Conservation (phyloP, 2,797 vertebrate species). For the Chaetodon trifasciatus region DNA sequence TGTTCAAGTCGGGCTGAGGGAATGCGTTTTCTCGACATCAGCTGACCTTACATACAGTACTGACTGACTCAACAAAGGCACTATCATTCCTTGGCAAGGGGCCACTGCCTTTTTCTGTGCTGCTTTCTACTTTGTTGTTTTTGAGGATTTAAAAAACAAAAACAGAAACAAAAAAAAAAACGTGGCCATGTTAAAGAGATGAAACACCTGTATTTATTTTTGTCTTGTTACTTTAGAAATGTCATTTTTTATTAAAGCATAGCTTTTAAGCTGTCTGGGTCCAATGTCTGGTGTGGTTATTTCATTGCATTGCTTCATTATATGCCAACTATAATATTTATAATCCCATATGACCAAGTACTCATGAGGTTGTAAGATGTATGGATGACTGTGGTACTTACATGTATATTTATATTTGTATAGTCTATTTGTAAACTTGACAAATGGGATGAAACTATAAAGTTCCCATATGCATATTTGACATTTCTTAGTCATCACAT, state of each 20-base stretch:
- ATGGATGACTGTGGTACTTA: not conserved
- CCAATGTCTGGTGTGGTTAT: constrained; percentile 59
- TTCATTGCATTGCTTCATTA: constrained; percentile 33
- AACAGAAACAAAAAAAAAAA: constrained; percentile 31
- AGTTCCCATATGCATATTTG: not conserved
- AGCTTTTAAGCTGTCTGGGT: constrained; percentile 77
- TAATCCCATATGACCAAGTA: not conserved
- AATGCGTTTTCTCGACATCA: constrained; percentile 44
- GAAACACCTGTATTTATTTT: constrained; percentile 95
- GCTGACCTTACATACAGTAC: constrained; percentile 81
- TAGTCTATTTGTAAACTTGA: not conserved
- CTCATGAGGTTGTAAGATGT: not conserved
- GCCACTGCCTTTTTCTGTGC: constrained; percentile 86
- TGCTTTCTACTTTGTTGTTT: constrained; percentile 87
- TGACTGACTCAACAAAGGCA: constrained; percentile 90
- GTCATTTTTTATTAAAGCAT: constrained; percentile 85
- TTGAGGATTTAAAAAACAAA: constrained; percentile 60
- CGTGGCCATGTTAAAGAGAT: constrained; percentile 83
- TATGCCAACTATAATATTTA: not conserved
- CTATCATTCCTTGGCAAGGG: constrained; percentile 89
- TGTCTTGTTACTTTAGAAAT: constrained; percentile 84
- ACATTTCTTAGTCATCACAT: not conserved
- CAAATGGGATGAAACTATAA: not conserved
- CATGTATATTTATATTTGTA: not conserved
- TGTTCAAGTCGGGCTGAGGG: constrained; percentile 95